Base-by-base conservation (phyloP, 2,888 invertebrate species). In the Chrysomela aeneicollis region DNA sequence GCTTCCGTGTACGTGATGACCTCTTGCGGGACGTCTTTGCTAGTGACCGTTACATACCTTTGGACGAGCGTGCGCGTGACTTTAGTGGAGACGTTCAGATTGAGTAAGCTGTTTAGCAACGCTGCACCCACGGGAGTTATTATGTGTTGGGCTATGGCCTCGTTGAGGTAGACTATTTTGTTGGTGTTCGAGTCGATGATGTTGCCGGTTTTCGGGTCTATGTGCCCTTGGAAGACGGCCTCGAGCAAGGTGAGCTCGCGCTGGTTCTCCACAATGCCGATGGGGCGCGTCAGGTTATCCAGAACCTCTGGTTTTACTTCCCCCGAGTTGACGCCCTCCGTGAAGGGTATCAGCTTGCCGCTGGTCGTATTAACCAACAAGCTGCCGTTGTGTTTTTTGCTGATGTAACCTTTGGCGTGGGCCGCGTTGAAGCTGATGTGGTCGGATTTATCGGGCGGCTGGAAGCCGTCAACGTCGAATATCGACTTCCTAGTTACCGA, bases 391-490 rank as follows among this genome's bases (percentile, higher is more conserved):
- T 88, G 88, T 74, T 89, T 91, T 76, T 90, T 88, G 79, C 92
- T 90, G 52, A 96, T 85, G 77, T 92, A 85, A 71, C 92, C 92
- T 76, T 91, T 91, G 64, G 90, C 87, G 67, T 92, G 84, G 42
- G 95, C 94, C 66, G 89, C 86, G 82, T 94, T 95, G 76, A 95
- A 91, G 71, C 93, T 93, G 74, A 95, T 87, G 78, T 91, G 92
- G 78, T 93, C 92, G 37, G 89, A 90, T 55, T 91, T 91, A 75
- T 90, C 87, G 0, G 92, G 90, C 82, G 94, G 93, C 78, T 91
- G 92, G 79, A 96, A 93, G 61, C 93, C 96, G 74, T 95, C 95
- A 67, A 97, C 94, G 81, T 95, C 93, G 79, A 97, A 97, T 73
- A 97, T 92, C 1, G 94, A 93, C 81, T 92, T 92, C 79, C 93